Evolutionary conservation across 1,140 invertebrate genomes (phyloP).

Genomic region (Lepidostoma basale): DNA sequence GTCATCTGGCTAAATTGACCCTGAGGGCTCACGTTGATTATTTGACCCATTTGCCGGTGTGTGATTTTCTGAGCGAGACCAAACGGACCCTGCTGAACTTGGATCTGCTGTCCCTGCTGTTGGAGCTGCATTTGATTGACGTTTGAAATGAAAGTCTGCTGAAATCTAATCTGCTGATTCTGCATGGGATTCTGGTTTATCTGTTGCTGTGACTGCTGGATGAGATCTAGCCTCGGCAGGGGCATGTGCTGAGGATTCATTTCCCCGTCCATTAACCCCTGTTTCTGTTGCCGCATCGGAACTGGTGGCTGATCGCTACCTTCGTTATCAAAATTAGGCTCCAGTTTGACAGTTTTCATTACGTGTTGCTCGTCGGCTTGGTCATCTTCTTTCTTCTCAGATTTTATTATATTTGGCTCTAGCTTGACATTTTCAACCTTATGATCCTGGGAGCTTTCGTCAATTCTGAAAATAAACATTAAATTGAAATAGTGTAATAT

Average conservation of each 20-base stretch:
- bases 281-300: constrained; percentile 20
- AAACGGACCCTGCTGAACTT: constrained; percentile 33
- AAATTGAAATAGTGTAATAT: neutral
- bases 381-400: constrained; percentile 42
- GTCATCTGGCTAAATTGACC: constrained; percentile 40
- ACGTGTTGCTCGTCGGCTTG: neutral
- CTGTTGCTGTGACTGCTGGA: constrained; percentile 34
- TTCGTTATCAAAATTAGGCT: constrained; percentile 32
- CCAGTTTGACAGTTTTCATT: constrained; percentile 41
- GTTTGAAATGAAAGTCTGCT: constrained; percentile 33
- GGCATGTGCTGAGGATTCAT: constrained; percentile 10
- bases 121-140: constrained; percentile 28
- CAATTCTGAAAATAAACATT: constrained; percentile 31
- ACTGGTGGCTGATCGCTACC: constrained; percentile 17
- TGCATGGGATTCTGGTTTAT: constrained; percentile 32
- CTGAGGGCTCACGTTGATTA: constrained; percentile 34
- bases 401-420: constrained; percentile 35
- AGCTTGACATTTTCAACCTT: constrained; percentile 26
- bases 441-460: constrained; percentile 26
- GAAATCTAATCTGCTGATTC: constrained; percentile 33
- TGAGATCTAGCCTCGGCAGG: constrained; percentile 26
- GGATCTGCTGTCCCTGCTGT: constrained; percentile 20
- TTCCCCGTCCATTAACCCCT: constrained; percentile 15
- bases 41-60: constrained; percentile 31
- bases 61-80: constrained; percentile 57